Evolutionary conservation across 2,797 vertebrate species (phyloP).

Genomic region (Tinamus major): DNA sequence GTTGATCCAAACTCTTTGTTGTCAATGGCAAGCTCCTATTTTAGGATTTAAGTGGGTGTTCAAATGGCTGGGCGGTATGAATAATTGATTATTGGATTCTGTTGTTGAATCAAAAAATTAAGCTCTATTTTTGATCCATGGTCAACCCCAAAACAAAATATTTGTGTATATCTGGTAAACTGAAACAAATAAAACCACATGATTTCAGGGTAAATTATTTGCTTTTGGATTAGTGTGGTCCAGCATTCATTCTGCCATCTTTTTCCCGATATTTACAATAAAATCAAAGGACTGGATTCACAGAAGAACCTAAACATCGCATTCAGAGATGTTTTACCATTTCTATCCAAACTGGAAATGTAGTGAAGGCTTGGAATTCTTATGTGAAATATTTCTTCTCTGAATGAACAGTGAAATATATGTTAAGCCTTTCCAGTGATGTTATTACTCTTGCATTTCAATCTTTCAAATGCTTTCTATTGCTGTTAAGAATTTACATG

Average conservation of each 20-base stretch:
- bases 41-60: constrained; percentile 27
- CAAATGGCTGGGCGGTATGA: neutral
- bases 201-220: neutral
- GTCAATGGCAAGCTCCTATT: neutral
- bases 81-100: constrained; percentile 33
- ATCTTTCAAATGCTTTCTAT: neutral
- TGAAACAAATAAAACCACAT: neutral
- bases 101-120: constrained; percentile 40
- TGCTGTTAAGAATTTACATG: constrained; percentile 23
- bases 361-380: neutral
- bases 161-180: neutral
- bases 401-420: constrained; percentile 3
- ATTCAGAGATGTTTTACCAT: neutral
- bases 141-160: neutral
- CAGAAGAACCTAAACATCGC: neutral
- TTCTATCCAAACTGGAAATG: neutral
- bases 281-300: neutral
- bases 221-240: neutral
- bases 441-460: constrained; percentile 12
- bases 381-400: neutral
- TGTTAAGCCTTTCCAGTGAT: neutral
- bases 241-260: neutral
- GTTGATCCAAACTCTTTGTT: constrained; percentile 21
- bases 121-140: neutral
- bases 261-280: neutral